phyloP scores from a whole-genome alignment of 1,140 invertebrate genomes.

The Nephotettix cincticeps region DNA sequence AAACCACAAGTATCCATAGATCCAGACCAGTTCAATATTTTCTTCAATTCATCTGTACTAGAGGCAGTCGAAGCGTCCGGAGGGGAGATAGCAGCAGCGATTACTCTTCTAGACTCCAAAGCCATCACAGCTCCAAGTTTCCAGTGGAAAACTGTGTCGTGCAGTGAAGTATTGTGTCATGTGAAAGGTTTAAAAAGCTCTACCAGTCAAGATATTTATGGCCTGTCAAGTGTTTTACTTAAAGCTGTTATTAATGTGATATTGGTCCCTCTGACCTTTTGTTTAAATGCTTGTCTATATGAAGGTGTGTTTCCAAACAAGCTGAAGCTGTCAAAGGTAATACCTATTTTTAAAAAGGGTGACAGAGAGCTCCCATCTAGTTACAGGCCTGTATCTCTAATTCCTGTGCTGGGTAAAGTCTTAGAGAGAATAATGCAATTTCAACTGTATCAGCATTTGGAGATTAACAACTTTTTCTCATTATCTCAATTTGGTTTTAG shows the following conservation, averaged over 20 bases:
- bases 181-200: background rate
- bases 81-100: background rate
- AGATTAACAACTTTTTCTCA: background rate
- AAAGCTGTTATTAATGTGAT: background rate
- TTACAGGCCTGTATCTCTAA: background rate
- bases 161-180: background rate
- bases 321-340: too few relatives aligned
- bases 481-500: too few relatives aligned
- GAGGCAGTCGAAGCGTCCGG: background rate
- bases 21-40: background rate
- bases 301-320: background rate
- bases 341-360: background rate
- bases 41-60: background rate
- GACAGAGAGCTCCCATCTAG: background rate
- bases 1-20: background rate
- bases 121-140: background rate
- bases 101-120: background rate
- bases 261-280: background rate
- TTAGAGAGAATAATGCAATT: background rate
- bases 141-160: background rate
- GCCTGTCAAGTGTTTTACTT: background rate
- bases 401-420: background rate
- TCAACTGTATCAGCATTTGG: background rate
- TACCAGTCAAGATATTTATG: constrained; percentile 1
- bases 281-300: background rate